Evolutionary conservation across 2,113 vertebrate species (phyloP).

Genomic region (Nestor notabilis): DNA sequence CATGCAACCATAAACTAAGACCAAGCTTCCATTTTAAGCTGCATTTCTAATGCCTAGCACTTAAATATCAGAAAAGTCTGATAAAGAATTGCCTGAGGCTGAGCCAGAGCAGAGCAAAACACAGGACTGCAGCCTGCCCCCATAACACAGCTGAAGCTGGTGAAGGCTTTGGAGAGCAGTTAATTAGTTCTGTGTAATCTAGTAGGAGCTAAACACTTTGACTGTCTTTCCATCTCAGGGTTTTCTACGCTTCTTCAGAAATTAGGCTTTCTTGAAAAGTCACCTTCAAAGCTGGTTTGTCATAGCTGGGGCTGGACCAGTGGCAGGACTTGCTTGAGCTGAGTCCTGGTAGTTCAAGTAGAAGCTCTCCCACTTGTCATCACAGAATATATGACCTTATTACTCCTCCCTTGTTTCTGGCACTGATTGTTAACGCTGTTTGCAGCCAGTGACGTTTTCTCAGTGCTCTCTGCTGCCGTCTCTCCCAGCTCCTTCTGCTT

Average conservation of each 20-base stretch:
- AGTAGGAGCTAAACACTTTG: not conserved
- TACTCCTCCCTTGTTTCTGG: conserved; percentile 45
- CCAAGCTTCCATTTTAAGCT: not conserved
- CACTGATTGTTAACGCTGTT: not conserved
- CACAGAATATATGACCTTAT: conserved; percentile 56
- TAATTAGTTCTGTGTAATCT: not conserved
- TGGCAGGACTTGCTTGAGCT: not conserved
- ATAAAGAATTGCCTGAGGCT: not conserved
- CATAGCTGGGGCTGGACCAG: not conserved
- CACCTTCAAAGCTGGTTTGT: not conserved
- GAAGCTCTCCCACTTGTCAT: conserved; percentile 60
- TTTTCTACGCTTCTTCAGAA: not conserved
- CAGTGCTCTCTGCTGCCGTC: not conserved
- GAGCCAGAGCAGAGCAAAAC: not conserved
- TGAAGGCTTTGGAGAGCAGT: not conserved
- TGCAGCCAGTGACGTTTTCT: conserved; percentile 53
- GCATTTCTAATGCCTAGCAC: not conserved
- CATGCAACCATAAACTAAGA: not conserved
- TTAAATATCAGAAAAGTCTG: not conserved
- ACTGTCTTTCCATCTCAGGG: not conserved
- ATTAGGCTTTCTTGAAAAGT: not conserved
- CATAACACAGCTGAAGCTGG: not conserved
- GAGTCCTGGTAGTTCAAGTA: conserved; percentile 46
- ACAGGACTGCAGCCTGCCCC: not conserved
- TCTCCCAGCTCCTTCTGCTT: conserved; percentile 17